Evolutionary conservation across 2,888 invertebrate genomes (phyloP).

Genomic region (Kuschelorhynchus macadamiae): DNA sequence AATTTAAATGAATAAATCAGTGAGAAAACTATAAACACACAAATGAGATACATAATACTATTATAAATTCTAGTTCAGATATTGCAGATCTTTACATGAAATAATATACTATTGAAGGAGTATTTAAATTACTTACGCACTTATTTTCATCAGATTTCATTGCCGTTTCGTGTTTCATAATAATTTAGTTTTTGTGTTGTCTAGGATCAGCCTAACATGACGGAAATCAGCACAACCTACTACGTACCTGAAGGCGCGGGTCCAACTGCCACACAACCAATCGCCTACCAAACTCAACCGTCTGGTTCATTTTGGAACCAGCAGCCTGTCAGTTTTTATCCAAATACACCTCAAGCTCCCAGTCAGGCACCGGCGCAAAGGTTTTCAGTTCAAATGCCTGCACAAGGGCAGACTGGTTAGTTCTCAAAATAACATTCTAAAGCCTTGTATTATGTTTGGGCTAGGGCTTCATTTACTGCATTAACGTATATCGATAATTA

Average conservation of each 20-base stretch:
- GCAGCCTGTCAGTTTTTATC: constrained; percentile 61
- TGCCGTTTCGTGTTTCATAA: no score
- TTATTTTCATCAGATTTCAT: no score
- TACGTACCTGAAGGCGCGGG: constrained; percentile 57
- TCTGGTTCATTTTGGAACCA: constrained; percentile 61
- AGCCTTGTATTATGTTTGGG: neutral
- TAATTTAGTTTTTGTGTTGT: no score
- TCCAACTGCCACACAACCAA: constrained; percentile 47
- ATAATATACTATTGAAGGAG: no score
- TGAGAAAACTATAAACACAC: no score
- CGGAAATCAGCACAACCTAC: constrained; percentile 61
- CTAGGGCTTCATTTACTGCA: no score
- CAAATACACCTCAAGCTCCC: constrained; percentile 55
- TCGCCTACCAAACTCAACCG: constrained; percentile 54
- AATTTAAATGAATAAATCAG: no score
- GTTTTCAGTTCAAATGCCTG: constrained; percentile 55
- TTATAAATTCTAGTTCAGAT: no score
- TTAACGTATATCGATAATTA: no score
- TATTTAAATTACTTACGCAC: no score
- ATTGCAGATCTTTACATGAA: no score
- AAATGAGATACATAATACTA: no score
- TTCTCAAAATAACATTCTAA: constrained; percentile 4
- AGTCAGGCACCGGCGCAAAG: constrained; percentile 56
- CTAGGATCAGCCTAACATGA: constrained; percentile 59
- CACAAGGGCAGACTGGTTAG: constrained; percentile 50